Percentiles rank a stretch among this genome's conserved stretches.
phyloP scores from a whole-genome alignment of 2,113 vertebrate genomes.

The Crotalus horridus region DNA sequence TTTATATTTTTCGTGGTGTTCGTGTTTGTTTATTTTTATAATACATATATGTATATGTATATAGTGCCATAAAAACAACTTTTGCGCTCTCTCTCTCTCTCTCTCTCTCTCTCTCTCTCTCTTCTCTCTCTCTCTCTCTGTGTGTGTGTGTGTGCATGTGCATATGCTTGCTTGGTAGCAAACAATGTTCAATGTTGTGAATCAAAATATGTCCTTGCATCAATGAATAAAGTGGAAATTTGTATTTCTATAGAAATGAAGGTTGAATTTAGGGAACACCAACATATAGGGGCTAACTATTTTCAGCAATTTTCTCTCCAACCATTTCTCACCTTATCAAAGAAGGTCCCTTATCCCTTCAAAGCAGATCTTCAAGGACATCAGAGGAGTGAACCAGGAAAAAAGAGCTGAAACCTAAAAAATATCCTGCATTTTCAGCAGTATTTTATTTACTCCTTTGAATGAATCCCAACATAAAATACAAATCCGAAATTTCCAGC shows the following conservation, averaged over 20 bases:
- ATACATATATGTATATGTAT: too few relatives aligned
- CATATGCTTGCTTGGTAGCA: neutral
- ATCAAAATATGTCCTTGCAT: neutral
- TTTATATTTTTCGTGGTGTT: too few relatives aligned
- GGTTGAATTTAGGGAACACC: neutral
- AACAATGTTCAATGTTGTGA: neutral
- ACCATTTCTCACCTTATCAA: neutral
- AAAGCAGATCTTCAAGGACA: neutral
- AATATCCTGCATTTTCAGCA: too few relatives aligned
- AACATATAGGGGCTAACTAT: neutral
- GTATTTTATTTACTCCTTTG: neutral
- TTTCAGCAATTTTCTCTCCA: neutral
- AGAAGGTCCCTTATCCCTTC: too few relatives aligned
- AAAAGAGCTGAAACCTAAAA: neutral
- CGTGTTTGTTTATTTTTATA: too few relatives aligned
- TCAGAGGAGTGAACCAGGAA: neutral
- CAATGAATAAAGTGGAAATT: neutral
- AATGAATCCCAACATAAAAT: neutral
- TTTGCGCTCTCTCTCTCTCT: too few relatives aligned
- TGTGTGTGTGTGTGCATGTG: neutral
- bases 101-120: too few relatives aligned
- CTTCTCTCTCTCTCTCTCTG: too few relatives aligned
- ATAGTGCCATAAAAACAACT: too few relatives aligned
- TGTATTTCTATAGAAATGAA: neutral
- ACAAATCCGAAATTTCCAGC: neutral